phyloP scores from a whole-genome alignment of 2,888 invertebrate genomes.

The Odontomyia ornata region DNA sequence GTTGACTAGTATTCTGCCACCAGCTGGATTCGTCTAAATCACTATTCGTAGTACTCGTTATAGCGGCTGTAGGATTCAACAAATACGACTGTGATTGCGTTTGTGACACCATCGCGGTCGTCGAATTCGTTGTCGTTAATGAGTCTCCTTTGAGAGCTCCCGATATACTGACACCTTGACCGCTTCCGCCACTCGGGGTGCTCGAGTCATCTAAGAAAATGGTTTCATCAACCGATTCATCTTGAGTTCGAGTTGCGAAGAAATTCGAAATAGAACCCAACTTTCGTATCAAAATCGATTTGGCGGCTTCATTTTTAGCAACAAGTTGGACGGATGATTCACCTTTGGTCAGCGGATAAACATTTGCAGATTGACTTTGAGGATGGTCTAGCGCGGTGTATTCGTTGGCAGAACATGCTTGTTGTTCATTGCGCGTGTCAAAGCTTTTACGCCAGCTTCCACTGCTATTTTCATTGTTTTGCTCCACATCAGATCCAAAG shows the following conservation, averaged over 20 bases:
- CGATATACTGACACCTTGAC: slow-evolving; percentile 57
- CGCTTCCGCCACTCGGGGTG: slow-evolving; percentile 53
- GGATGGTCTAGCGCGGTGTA: slow-evolving; percentile 3
- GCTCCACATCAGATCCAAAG: slow-evolving; percentile 58
- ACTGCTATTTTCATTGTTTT: background rate
- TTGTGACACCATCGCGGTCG: slow-evolving; percentile 50
- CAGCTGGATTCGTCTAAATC: slow-evolving; percentile 60
- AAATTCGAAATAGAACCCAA: slow-evolving; percentile 79
- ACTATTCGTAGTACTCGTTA: slow-evolving; percentile 50
- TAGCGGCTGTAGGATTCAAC: slow-evolving; percentile 27
- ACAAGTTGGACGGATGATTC: slow-evolving; percentile 45
- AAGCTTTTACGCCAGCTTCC: slow-evolving; percentile 39
- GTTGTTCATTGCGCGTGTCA: slow-evolving; percentile 4
- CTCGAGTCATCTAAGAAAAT: slow-evolving; percentile 66
- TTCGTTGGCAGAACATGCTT: slow-evolving; percentile 17
- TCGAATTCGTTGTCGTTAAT: too few species aligned
- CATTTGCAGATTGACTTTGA: slow-evolving; percentile 51
- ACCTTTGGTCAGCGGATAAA: slow-evolving; percentile 39
- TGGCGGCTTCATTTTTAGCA: slow-evolving; percentile 71
- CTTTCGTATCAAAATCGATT: slow-evolving; percentile 77
- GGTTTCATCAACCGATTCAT: slow-evolving; percentile 66
- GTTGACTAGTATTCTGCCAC: slow-evolving; percentile 62
- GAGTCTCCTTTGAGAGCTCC: slow-evolving; percentile 62
- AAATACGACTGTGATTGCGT: slow-evolving; percentile 37
- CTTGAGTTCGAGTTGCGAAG: slow-evolving; percentile 71